phyloP scores from a whole-genome alignment of 2,797 vertebrate species.

The Simalia tracyae region DNA sequence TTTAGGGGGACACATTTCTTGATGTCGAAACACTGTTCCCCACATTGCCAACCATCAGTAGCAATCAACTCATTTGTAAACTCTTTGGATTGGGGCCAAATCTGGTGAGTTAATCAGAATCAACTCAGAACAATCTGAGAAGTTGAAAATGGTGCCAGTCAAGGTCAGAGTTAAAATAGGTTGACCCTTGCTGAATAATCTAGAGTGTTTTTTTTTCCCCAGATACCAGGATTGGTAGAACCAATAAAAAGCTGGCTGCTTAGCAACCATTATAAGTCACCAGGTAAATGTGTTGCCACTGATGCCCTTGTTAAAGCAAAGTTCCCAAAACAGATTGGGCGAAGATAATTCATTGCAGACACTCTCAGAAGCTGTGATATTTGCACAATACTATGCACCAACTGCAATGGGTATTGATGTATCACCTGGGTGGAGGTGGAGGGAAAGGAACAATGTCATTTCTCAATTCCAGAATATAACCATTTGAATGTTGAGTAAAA shows the following conservation, averaged over 20 bases:
- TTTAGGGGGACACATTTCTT: neutral
- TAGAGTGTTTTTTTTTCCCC: neutral
- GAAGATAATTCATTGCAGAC: neutral
- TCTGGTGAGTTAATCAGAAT: neutral
- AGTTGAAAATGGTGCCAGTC: neutral
- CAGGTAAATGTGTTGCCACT: neutral
- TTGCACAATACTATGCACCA: neutral
- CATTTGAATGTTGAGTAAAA: neutral
- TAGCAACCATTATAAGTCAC: neutral
- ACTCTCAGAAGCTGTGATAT: neutral
- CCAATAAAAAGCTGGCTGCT: neutral
- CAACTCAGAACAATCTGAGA: neutral
- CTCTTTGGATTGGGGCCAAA: too few relatives aligned
- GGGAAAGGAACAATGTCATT: neutral
- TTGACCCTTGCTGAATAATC: neutral
- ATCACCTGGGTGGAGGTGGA: neutral
- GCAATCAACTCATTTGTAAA: neutral
- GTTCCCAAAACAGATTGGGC: neutral
- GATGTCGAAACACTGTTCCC: neutral
- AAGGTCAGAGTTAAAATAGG: neutral
- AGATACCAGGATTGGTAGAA: neutral
- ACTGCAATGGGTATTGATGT: neutral
- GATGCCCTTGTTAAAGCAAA: neutral
- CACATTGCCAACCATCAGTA: neutral
- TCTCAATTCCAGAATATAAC: neutral